Conservation (phyloP, 2,113 vertebrate species). For the Clarias macrocephalus region DNA sequence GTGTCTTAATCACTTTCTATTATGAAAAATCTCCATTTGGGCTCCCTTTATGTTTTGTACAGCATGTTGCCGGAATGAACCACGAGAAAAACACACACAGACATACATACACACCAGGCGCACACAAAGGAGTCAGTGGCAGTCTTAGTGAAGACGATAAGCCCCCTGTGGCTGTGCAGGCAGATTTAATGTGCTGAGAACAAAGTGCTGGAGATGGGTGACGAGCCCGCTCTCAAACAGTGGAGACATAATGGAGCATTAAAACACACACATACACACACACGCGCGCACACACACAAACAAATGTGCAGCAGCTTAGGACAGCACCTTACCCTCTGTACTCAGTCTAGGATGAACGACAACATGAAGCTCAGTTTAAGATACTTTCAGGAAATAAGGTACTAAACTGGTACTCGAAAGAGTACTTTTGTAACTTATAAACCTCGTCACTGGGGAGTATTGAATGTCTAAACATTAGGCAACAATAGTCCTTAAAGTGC, state of each 20-base stretch:
- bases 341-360: background rate
- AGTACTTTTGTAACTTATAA: background rate
- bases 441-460: background rate
- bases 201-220: constrained; percentile 50
- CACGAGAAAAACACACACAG: background rate
- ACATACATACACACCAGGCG: background rate
- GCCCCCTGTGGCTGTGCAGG: constrained; percentile 54
- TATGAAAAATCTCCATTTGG: constrained; percentile 8
- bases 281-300: constrained; percentile 27
- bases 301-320: background rate
- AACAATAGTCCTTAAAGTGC: background rate
- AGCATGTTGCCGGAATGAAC: constrained; percentile 22
- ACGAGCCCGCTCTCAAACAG: constrained; percentile 46
- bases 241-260: constrained; percentile 55
- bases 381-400: background rate
- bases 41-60: constrained; percentile 1
- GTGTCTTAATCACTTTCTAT: constrained; percentile 25
- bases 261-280: constrained; percentile 45
- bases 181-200: constrained; percentile 64
- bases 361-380: constrained; percentile 15
- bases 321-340: background rate
- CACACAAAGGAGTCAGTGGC: constrained; percentile 53
- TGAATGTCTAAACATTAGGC: background rate
- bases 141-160: constrained; percentile 59
- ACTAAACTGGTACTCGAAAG: background rate